Percentiles rank a stretch among this genome's conserved stretches.
phyloP scores from a whole-genome alignment of 2,797 vertebrate species.

The Muscicapa comitata region DNA sequence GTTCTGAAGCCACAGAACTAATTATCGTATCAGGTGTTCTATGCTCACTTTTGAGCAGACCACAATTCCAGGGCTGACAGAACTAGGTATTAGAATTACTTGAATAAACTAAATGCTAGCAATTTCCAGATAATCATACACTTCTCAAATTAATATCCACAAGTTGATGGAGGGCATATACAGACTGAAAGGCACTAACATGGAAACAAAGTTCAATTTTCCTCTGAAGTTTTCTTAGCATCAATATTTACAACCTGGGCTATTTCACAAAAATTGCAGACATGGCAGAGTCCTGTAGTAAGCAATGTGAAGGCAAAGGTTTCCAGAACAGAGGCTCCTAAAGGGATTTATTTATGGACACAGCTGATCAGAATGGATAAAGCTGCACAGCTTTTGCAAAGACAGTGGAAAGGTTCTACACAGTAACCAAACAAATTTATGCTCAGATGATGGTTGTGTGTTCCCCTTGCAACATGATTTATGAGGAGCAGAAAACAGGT shows the following conservation, averaged over 20 bases:
- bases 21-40: not conserved
- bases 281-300: not conserved
- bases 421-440: not conserved
- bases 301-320: not conserved
- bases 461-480: not conserved
- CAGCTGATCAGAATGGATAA: not conserved
- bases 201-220: not conserved
- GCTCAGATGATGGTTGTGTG: not conserved
- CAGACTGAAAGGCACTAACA: not conserved
- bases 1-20: not conserved
- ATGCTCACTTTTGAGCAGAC: not conserved
- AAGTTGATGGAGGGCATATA: not conserved
- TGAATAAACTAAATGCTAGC: not conserved
- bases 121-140: not conserved
- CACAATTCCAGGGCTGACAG: not conserved
- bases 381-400: not conserved
- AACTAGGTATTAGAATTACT: not conserved
- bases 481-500: not conserved
- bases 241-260: not conserved
- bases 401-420: not conserved
- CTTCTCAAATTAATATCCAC: not conserved
- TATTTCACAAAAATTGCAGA: not conserved
- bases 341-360: not conserved
- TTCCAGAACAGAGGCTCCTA: not conserved
- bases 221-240: not conserved